Evolutionary conservation across 2,113 vertebrate genomes (phyloP).

Genomic region (Nicator chloris): DNA sequence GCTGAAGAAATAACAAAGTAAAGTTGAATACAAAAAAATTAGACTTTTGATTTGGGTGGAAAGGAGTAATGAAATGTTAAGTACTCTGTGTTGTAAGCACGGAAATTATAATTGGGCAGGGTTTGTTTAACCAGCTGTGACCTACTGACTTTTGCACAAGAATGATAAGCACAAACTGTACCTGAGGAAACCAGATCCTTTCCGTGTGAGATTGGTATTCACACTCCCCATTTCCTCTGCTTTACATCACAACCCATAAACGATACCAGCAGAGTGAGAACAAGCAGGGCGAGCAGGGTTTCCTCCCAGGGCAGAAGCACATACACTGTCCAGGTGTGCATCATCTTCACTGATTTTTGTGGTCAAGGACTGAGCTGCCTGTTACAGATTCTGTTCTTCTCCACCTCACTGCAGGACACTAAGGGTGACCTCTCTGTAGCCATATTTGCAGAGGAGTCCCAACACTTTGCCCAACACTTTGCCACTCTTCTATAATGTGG

Average conservation of each 20-base stretch:
- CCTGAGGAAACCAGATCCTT: slow-evolving; percentile 1
- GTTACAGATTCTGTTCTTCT: background rate
- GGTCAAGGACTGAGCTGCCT: background rate
- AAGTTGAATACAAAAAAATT: background rate
- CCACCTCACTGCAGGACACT: background rate
- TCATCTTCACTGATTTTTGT: background rate
- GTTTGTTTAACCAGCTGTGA: slow-evolving; percentile 2
- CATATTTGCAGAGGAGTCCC: background rate
- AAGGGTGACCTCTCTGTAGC: background rate
- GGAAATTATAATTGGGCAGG: background rate
- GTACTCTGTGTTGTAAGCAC: background rate
- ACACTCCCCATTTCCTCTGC: background rate
- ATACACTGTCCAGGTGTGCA: background rate
- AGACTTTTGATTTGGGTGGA: background rate
- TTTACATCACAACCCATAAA: background rate
- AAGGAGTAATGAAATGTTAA: background rate
- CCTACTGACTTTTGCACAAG: background rate
- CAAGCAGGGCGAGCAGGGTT: background rate
- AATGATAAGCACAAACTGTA: background rate
- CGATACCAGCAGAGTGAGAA: background rate
- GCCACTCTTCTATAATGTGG: background rate
- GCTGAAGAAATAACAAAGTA: background rate
- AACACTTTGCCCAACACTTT: background rate
- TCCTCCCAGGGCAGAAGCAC: background rate
- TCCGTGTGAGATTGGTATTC: background rate